phyloP scores from a whole-genome alignment of 2,113 vertebrate species.

The Tachuris rubrigastra region DNA sequence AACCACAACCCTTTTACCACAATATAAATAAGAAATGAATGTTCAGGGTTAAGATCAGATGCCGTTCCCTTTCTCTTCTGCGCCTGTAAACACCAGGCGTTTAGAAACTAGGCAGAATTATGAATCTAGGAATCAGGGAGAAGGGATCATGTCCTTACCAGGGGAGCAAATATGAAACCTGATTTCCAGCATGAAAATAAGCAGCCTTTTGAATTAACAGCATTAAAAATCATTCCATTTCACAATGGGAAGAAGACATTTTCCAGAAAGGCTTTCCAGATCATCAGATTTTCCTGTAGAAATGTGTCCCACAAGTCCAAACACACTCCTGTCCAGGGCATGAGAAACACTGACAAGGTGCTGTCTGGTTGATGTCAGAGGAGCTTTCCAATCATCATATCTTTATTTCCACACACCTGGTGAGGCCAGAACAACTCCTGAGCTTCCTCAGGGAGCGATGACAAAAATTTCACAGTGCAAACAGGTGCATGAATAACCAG shows the following conservation, averaged over 20 bases:
- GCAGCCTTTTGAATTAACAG: not conserved
- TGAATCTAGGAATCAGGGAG: not conserved
- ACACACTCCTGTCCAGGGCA: not conserved
- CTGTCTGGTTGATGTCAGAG: not conserved
- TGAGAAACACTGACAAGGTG: not conserved
- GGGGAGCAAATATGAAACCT: not conserved
- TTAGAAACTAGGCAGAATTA: not conserved
- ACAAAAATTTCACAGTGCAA: not conserved
- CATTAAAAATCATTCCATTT: not conserved
- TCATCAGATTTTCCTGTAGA: not conserved
- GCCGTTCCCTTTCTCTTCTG: not conserved
- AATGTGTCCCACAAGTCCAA: not conserved
- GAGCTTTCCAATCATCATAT: not conserved
- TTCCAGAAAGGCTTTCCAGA: not conserved
- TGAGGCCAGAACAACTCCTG: accelerated
- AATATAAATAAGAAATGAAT: not conserved
- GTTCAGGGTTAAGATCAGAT: not conserved
- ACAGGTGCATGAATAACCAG: not conserved
- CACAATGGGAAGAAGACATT: accelerated
- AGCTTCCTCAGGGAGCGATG: not conserved
- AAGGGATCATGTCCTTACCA: not conserved
- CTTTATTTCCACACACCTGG: not conserved
- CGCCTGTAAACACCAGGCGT: not conserved
- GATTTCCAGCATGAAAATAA: not conserved
- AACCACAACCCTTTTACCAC: not conserved